Conservation (phyloP, 2,797 vertebrate species). For the Trachops cirrhosus region DNA sequence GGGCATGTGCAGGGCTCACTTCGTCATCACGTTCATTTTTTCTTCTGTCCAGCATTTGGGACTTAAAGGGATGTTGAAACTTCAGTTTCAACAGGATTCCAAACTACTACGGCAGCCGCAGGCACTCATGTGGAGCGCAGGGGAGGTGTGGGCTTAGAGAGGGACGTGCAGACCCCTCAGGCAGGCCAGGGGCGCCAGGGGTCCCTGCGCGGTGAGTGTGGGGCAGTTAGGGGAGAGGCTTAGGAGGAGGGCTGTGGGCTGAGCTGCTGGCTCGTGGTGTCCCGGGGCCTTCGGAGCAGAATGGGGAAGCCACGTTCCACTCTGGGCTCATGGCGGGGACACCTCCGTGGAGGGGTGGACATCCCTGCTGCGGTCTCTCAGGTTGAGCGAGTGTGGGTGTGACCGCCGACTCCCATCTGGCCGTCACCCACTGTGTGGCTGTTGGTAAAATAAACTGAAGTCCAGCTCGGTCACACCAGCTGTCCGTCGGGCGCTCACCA, state of each 20-base stretch:
- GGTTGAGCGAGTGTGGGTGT: not conserved
- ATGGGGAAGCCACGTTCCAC: not conserved
- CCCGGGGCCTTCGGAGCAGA: not conserved
- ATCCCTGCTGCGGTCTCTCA: not conserved
- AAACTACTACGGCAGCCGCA: not conserved
- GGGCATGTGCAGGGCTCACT: fast-evolving
- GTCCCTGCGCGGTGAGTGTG: too few relatives aligned
- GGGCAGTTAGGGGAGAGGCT: not conserved
- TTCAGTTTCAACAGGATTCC: not conserved
- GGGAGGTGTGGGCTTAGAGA: not conserved
- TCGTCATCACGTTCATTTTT: fast-evolving
- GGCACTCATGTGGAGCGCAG: fast-evolving
- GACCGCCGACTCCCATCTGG: not conserved
- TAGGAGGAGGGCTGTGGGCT: not conserved
- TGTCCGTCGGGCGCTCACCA: not conserved
- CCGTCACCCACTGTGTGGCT: fast-evolving
- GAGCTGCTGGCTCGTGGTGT: not conserved
- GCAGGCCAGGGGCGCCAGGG: not conserved
- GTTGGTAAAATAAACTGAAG: not conserved
- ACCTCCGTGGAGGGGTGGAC: not conserved
- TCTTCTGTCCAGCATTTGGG: not conserved
- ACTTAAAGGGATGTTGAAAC: not conserved
- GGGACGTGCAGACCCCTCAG: too few relatives aligned
- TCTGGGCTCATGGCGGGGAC: not conserved
- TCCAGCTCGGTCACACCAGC: not conserved